Evolutionary conservation across 2,797 vertebrate species (phyloP).

Genomic region (Periparus ater): DNA sequence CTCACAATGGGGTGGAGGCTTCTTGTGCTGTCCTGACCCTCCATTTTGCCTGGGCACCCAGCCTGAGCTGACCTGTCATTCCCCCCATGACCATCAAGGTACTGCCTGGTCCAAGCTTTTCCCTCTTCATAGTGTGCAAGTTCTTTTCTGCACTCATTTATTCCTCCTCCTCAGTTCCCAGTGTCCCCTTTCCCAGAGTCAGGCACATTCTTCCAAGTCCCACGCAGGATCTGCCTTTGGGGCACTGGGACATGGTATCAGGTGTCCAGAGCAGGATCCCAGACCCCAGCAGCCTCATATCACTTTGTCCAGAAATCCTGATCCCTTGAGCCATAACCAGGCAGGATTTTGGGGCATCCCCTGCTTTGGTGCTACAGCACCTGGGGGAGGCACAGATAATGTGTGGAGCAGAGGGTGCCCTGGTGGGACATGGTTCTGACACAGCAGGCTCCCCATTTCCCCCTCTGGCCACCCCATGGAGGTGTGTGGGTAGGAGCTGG

Average conservation of each 20-base stretch:
- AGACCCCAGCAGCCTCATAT: background rate
- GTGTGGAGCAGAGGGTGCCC: background rate
- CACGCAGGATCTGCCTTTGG: background rate
- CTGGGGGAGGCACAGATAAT: background rate
- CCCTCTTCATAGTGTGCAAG: background rate
- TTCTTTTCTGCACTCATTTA: background rate
- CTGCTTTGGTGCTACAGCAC: background rate
- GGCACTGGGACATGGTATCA: background rate
- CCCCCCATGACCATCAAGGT: background rate
- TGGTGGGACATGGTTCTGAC: background rate
- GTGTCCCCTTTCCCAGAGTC: background rate
- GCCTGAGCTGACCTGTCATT: background rate
- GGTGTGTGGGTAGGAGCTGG: background rate
- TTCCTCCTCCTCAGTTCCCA: background rate
- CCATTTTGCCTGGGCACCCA: background rate
- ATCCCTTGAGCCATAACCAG: background rate
- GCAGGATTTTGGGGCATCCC: background rate
- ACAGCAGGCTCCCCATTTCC: background rate
- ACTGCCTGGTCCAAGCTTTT: background rate
- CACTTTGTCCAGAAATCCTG: background rate
- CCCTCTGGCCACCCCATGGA: background rate
- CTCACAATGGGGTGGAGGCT: rapidly evolving
- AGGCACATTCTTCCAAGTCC: background rate
- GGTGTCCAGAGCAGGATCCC: background rate
- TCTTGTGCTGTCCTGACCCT: rapidly evolving